Evolutionary conservation across 2,797 vertebrate species (phyloP), one percentile per base, ranked within the genome.

Genomic region (Heterohyrax brucei): DNA sequence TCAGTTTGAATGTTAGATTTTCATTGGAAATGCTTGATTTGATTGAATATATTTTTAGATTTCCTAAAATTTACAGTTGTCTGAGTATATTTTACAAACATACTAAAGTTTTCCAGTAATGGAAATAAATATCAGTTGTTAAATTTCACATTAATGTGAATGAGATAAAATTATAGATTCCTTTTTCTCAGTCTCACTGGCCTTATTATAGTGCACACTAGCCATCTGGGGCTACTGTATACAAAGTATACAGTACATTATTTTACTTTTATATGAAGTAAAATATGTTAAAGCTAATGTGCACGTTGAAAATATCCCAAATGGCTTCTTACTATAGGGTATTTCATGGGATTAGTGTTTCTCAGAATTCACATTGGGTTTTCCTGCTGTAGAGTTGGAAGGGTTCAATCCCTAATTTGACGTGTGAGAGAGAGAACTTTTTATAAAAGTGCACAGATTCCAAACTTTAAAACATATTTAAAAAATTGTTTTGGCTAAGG

Each of bases 1-100:
- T 92, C 48, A 86, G 50, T 88, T 94, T 82, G 56, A 89, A 93
- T 26, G 22, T 86, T 89, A 90, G 93, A 83, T 96, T 93, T 96
- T 95, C 66, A 59, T 85, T 89, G 72, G 59, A 94, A 95, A 82
- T 96, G 72, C 16, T 88, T 81, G 33, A 24, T 87, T 48, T 93
- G 9, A 66, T 30, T 66, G 26, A 28, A 66, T 30, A 26, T 66
- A 21, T 30, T 44, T 93, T 95, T 75, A 95, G 66, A 82, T 87
- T 85, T 96, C 21, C 50, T 95, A 94, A 94, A 96, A 92, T 50
- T 91, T 84, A 82, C 64, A 68, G 75, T 94, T 89, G 46, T 88
- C 87, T 91, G 87, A 92, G 59, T 87, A 70, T 21, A 77, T 85
- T 95, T 95, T 50, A 66, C 61, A 93, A 24, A 75, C 28, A 68